Percentiles rank a stretch among this genome's conserved stretches.
Evolutionary conservation across 2,113 vertebrate genomes (phyloP).

Genomic region (Ophthalmolycus amberensis): DNA sequence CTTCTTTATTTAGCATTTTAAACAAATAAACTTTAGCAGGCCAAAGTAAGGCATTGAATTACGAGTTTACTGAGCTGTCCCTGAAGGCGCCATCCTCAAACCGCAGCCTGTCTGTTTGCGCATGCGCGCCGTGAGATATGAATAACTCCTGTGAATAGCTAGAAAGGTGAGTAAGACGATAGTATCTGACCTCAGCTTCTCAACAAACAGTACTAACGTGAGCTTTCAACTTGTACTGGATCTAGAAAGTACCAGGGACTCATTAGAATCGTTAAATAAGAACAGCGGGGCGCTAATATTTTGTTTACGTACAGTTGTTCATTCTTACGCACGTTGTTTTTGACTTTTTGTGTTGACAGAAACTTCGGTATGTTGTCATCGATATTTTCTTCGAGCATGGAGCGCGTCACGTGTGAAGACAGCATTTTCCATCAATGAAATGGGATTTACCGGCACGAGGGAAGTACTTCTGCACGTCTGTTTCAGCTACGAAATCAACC

Average conservation of each 20-base stretch:
- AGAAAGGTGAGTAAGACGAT: constrained; percentile 59
- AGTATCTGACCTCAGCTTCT: constrained; percentile 37
- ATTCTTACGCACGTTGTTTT: constrained; percentile 13
- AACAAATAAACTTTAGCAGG: background rate
- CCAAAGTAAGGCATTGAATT: background rate
- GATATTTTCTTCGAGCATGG: background rate
- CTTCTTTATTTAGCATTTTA: background rate
- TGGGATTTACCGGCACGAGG: constrained; percentile 76
- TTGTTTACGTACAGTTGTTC: constrained; percentile 22
- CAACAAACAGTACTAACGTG: background rate
- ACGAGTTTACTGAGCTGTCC: constrained; percentile 46
- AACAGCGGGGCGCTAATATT: background rate
- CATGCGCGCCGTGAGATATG: constrained; percentile 63
- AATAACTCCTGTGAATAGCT: constrained; percentile 42
- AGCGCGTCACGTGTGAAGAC: constrained; percentile 63
- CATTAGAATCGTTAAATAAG: background rate
- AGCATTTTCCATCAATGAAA: constrained; percentile 62
- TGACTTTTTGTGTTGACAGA: constrained; percentile 31
- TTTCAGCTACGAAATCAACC: constrained; percentile 44
- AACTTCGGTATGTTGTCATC: constrained; percentile 24
- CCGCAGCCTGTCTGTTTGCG: constrained; percentile 37
- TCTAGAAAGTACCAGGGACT: background rate
- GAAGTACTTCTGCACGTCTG: constrained; percentile 55
- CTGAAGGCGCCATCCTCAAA: constrained; percentile 54
- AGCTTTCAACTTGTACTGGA: background rate